Conservation (phyloP, 2,113 vertebrate species). For the Stigmatopora argus region DNA sequence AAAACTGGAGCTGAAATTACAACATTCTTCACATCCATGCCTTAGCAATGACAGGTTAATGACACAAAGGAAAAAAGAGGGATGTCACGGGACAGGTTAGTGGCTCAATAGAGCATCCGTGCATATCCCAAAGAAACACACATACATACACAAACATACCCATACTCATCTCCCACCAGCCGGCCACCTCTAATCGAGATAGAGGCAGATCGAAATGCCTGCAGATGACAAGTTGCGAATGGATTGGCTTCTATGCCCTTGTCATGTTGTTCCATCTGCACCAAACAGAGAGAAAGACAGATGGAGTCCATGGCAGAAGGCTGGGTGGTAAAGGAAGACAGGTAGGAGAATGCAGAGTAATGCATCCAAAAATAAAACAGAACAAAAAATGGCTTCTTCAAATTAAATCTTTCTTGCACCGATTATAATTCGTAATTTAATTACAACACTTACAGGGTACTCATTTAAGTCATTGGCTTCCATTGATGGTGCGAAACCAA, state of each 20-base stretch:
- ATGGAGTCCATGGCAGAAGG: constrained; percentile 42
- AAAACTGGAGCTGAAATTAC: constrained; percentile 23
- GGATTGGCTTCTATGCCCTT: constrained; percentile 65
- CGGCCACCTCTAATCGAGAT: constrained; percentile 74
- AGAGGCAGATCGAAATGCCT: constrained; percentile 68
- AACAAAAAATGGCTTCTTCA: constrained; percentile 1
- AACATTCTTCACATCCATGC: constrained; percentile 62
- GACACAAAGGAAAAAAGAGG: constrained; percentile 19
- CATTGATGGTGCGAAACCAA: no score
- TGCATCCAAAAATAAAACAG: neutral
- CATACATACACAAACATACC: constrained; percentile 30
- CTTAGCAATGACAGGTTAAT: constrained; percentile 59
- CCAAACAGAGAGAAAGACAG: constrained; percentile 49
- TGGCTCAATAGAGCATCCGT: constrained; percentile 64
- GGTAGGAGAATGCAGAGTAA: constrained; percentile 12
- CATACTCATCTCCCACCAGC: constrained; percentile 54
- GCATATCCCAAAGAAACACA: constrained; percentile 14
- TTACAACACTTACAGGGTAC: no score
- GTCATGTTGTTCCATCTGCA: constrained; percentile 60
- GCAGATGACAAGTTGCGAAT: constrained; percentile 67
- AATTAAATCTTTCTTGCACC: no score
- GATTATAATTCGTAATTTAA: no score
- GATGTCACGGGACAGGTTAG: constrained; percentile 59
- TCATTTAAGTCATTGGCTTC: no score
- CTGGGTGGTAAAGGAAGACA: constrained; percentile 29